phyloP scores from a whole-genome alignment of 2,888 invertebrate species.

The Phengaris arion region DNA sequence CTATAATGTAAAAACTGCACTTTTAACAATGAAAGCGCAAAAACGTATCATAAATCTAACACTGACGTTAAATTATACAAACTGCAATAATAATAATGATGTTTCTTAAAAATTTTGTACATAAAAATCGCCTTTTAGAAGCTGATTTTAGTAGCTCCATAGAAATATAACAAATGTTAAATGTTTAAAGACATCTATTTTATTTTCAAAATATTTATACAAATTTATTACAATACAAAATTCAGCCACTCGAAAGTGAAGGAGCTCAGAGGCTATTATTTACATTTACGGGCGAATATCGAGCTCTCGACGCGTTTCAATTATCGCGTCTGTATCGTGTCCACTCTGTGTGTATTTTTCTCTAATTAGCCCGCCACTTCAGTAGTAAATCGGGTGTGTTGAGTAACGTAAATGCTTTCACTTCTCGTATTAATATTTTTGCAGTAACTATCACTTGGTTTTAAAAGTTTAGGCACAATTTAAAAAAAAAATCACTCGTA shows the following conservation, averaged over 20 bases:
- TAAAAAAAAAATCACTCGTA: too few species aligned
- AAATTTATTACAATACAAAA: background rate
- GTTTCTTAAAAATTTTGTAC: too few species aligned
- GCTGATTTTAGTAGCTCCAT: too few species aligned
- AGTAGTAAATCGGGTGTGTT: background rate
- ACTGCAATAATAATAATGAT: too few species aligned
- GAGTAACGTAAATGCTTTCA: background rate
- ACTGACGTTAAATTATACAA: too few species aligned
- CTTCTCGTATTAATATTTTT: background rate
- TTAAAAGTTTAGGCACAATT: too few species aligned
- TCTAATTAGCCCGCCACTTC: slow-evolving; percentile 8
- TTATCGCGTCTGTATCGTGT: background rate
- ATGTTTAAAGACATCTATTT: background rate
- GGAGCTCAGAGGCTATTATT: slow-evolving; percentile 4
- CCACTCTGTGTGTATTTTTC: background rate
- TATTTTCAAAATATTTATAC: background rate
- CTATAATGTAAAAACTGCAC: background rate
- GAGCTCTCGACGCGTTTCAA: slow-evolving; percentile 3
- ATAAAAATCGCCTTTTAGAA: too few species aligned
- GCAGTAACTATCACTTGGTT: too few species aligned
- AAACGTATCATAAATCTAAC: background rate
- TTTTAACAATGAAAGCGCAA: background rate
- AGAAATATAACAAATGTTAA: too few species aligned
- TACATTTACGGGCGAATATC: background rate
- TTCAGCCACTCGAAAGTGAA: background rate